Base-by-base conservation (phyloP, 2,113 vertebrate species). In the Lutjanus erythropterus region DNA sequence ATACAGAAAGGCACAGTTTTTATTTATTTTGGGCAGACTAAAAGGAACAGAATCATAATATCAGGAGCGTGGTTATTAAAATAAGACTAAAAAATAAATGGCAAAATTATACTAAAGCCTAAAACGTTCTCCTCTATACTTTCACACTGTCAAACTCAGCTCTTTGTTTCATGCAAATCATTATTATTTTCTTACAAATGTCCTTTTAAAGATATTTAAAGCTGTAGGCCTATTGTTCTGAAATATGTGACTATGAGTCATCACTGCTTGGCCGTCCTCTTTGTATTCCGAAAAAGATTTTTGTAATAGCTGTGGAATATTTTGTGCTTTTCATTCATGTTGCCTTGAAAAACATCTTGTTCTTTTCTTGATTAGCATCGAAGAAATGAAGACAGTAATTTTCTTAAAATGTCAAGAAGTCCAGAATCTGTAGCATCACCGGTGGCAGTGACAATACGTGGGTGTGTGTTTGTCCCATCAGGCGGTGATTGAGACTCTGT, bases 401-500 rank as follows among this genome's bases (percentile, higher is more conserved):
- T n/a, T 41, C 8, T 16, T 39, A 1, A 23, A 35, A 18, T 35
- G 25, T 60, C 41, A 49, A 39, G n/a, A 58, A 14, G 21, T 25
- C 59, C 12, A 50, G 29, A 37, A 29, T 71, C 27, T 16, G 10
- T 60, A 11, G 21, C 47, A n/a, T 62, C 10, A 19, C 35, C 29
- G 19, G 27, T 31, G 9, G 21, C 16, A 5, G 37, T 37, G 33
- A 37, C 15, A 12, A 4, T 53, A 41, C 79, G 56, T 73, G 10
- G 7, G 23, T 52, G 31, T 78, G 52, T 87, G 56, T 81, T 23
- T 79, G 29, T 81, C 31, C 29, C 61, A 1, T 39, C 85, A 99
- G 98, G 97, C 97, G 0, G 98, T 99, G 87, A 99, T 99, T 78
- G 98, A 99, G 90, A 99, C 98, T 0, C 91, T 99, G 39, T 99